Percentiles rank a stretch among this genome's conserved stretches.
Evolutionary conservation across 64 coral and sea anemone genomes (phyloP).

Genomic region (Stichodactyla helianthus): DNA sequence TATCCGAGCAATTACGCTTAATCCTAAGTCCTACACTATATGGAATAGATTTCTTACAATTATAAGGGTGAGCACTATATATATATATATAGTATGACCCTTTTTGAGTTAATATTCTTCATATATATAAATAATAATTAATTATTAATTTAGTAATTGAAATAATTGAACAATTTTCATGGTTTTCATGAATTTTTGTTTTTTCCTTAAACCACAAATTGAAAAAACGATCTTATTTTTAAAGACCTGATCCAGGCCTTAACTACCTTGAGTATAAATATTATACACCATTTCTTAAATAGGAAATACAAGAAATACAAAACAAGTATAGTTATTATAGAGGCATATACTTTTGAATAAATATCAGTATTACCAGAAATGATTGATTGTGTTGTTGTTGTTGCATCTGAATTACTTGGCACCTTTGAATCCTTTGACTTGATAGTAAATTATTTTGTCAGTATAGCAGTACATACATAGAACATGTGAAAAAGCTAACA

Average conservation of each 20-base stretch:
- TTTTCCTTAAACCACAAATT: background rate
- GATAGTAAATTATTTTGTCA: conserved; percentile 9
- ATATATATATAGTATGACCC: conserved; percentile 3
- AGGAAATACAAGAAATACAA: background rate
- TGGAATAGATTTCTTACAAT: too few species aligned
- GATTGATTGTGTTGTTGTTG: background rate
- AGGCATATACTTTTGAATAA: background rate
- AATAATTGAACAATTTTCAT: background rate
- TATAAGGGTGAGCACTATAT: too few species aligned
- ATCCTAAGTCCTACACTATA: too few species aligned
- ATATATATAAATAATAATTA: background rate
- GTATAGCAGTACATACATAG: background rate
- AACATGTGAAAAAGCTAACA: background rate
- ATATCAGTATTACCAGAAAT: conserved; percentile 5
- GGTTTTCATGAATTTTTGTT: background rate
- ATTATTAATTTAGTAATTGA: conserved; percentile 2
- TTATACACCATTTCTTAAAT: background rate
- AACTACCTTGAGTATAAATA: background rate
- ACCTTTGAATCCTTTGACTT: background rate
- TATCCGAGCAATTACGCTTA: too few species aligned
- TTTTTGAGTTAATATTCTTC: background rate
- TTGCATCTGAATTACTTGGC: conserved; percentile 1
- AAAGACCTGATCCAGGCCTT: background rate
- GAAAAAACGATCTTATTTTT: background rate
- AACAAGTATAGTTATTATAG: background rate